Evolutionary conservation across 2,797 vertebrate species (phyloP).

Genomic region (Tapera naevia): DNA sequence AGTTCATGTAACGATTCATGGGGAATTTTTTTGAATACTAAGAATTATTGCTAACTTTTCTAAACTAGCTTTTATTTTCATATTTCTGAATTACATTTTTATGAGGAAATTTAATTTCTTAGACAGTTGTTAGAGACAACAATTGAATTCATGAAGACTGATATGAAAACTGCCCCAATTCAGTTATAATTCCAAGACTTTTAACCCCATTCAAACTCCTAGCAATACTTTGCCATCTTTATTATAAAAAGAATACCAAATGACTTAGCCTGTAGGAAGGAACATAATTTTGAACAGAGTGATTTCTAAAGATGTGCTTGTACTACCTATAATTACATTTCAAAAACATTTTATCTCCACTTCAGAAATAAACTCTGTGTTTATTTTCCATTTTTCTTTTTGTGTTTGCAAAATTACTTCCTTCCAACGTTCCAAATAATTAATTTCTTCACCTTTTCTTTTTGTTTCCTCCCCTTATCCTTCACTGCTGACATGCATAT

Average conservation of each 20-base stretch:
- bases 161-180: not conserved
- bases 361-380: not conserved
- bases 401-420: conserved; percentile 50
- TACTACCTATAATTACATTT: not conserved
- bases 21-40: not conserved
- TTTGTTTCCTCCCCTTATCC: not conserved
- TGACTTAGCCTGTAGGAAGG: not conserved
- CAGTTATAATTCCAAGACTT: not conserved
- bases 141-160: not conserved
- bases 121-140: not conserved
- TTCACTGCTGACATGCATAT: conserved; percentile 12
- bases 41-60: not conserved
- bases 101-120: not conserved
- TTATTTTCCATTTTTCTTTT: conserved; percentile 12
- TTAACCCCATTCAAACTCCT: not conserved
- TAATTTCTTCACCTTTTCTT: not conserved
- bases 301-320: not conserved
- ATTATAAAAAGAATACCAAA: not conserved
- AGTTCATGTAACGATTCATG: not conserved
- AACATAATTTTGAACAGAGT: not conserved
- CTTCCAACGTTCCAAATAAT: not conserved
- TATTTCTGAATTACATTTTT: not conserved
- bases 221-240: not conserved
- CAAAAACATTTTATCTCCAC: not conserved
- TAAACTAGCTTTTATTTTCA: no score